Evolutionary conservation across 2,888 invertebrate species (phyloP).

Genomic region (Dynastes maya): DNA sequence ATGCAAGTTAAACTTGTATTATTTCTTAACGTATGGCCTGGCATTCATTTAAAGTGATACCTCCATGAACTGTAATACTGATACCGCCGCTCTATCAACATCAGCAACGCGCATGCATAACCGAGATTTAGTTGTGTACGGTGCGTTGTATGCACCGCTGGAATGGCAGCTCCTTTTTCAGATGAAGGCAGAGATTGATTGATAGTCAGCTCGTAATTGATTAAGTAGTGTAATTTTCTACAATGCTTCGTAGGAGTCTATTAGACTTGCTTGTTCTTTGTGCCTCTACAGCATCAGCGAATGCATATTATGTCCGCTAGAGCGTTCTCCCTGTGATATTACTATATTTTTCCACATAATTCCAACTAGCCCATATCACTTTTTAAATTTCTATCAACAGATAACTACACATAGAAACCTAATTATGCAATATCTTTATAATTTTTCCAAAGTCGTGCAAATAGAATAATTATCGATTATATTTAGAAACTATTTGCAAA

Average conservation of each 20-base stretch:
- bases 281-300: slow-evolving; percentile 49
- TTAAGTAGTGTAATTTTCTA: slow-evolving; percentile 62
- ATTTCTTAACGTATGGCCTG: background rate
- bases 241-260: slow-evolving; percentile 54
- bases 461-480: too few relatives aligned
- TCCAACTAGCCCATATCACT: too few relatives aligned
- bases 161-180: slow-evolving; percentile 43
- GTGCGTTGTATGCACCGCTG: slow-evolving; percentile 51
- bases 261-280: slow-evolving; percentile 50
- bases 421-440: too few relatives aligned
- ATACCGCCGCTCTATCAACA: slow-evolving; percentile 51
- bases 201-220: slow-evolving; percentile 63
- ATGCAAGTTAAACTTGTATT: background rate
- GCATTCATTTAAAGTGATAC: background rate
- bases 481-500: too few relatives aligned
- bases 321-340: too few relatives aligned
- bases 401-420: too few relatives aligned
- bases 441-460: too few relatives aligned
- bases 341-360: too few relatives aligned
- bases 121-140: slow-evolving; percentile 49
- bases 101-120: slow-evolving; percentile 54
- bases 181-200: slow-evolving; percentile 60
- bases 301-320: slow-evolving; percentile 40
- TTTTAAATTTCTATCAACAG: too few relatives aligned
- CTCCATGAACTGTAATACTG: background rate